Conservation (phyloP, 2,888 invertebrate genomes). For the Epiblema foenella region DNA sequence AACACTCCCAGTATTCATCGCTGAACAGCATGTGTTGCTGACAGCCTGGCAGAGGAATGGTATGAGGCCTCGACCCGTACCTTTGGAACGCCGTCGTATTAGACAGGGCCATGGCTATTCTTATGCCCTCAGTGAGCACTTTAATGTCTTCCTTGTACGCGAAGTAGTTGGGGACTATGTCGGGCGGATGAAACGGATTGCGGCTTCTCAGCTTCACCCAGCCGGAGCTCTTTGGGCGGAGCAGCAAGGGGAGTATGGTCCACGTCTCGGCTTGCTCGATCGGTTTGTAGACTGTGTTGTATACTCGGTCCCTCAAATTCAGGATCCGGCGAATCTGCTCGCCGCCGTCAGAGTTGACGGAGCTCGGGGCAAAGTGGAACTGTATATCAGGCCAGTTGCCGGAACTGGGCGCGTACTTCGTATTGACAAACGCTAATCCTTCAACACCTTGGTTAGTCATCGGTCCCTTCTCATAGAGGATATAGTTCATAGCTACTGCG, state of each 20-base stretch:
- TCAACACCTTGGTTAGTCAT: slow-evolving; percentile 94
- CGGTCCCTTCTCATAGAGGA: slow-evolving; percentile 91
- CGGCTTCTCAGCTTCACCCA: slow-evolving; percentile 92
- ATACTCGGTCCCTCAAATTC: slow-evolving; percentile 91
- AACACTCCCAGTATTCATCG: slow-evolving; percentile 95
- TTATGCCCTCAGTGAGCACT: slow-evolving; percentile 92
- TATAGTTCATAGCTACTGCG: slow-evolving; percentile 92
- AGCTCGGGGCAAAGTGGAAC: slow-evolving; percentile 94
- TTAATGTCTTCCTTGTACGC: slow-evolving; percentile 92
- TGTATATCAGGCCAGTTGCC: slow-evolving; percentile 94
- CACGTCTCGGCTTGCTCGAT: slow-evolving; percentile 91
- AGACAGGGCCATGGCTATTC: slow-evolving; percentile 92
- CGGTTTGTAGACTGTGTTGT: slow-evolving; percentile 94
- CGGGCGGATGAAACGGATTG: slow-evolving; percentile 93
- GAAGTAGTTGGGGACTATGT: slow-evolving; percentile 97
- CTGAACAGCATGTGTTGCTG: slow-evolving; percentile 88
- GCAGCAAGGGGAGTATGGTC: slow-evolving; percentile 91
- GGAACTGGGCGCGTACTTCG: slow-evolving; percentile 91
- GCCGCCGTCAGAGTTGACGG: slow-evolving; percentile 92
- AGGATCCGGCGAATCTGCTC: slow-evolving; percentile 91
- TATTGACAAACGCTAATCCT: slow-evolving; percentile 94
- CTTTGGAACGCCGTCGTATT: slow-evolving; percentile 91
- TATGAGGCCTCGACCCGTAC: slow-evolving; percentile 91
- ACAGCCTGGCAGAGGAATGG: slow-evolving; percentile 93
- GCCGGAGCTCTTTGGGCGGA: slow-evolving; percentile 95